These are phyloP conservation scores for Saxidomus purpurata DNA, from an alignment of 1,140 invertebrate genomes.

Conservation along the genomic window DNA sequence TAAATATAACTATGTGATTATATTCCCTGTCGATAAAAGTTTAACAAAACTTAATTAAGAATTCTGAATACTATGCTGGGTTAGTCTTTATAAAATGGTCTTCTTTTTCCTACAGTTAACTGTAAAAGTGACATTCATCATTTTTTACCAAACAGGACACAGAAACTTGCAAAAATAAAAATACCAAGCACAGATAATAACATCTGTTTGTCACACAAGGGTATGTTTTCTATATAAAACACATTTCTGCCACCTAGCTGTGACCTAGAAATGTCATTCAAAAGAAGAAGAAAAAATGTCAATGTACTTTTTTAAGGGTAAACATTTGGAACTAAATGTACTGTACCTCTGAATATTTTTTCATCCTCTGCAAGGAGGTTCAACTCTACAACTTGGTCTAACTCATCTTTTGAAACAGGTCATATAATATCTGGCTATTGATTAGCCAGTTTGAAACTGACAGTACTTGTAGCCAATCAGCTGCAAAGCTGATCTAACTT, in stretches of 20 bases:
- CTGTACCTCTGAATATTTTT: background rate
- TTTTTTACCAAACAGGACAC: background rate
- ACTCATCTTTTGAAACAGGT: too few species aligned
- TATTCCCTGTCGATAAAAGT: background rate
- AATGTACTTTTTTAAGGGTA: background rate
- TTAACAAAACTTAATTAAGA: background rate
- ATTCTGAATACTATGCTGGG: background rate
- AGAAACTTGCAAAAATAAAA: background rate
- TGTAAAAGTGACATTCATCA: background rate
- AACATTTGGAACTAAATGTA: background rate
- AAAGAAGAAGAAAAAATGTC: background rate
- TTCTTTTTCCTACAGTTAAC: background rate
- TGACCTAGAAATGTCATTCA: background rate
- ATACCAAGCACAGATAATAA: background rate
- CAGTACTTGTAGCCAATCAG: too few species aligned
- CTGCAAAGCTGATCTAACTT: too few species aligned
- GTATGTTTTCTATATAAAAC: background rate
- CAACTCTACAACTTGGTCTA: too few species aligned
- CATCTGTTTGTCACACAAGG: background rate
- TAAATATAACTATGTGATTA: background rate
- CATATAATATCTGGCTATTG: too few species aligned
- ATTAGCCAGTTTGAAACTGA: too few species aligned
- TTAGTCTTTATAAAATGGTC: background rate
- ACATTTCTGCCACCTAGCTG: background rate
- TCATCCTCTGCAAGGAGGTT: background rate